A percentile compares a stretch with the other conserved stretches of the same genome.
Conservation (phyloP, 2,113 vertebrate genomes). For the Herpetotheres cachinnans region DNA sequence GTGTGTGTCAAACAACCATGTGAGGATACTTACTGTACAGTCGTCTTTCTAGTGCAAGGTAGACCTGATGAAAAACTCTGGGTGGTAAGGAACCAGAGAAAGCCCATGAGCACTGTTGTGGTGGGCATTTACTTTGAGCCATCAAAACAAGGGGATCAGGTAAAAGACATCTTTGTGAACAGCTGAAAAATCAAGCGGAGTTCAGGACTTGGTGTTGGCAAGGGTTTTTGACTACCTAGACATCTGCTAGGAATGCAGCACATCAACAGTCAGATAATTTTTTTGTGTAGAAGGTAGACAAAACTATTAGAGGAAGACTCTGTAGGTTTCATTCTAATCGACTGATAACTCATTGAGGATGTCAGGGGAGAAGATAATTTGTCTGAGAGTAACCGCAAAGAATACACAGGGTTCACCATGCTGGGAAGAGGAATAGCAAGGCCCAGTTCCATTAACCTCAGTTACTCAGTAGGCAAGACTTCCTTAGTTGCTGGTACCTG, state of each 20-base stretch:
- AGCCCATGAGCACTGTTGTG: fast-evolving
- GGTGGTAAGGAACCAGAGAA: background rate
- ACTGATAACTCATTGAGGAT: background rate
- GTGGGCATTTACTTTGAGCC: background rate
- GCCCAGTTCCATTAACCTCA: background rate
- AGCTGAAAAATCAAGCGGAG: background rate
- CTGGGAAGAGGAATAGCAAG: background rate
- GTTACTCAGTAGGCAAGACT: background rate
- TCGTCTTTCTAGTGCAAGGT: background rate
- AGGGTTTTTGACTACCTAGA: background rate
- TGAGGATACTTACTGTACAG: background rate
- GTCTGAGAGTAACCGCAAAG: background rate
- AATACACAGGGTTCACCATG: background rate
- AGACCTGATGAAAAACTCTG: background rate
- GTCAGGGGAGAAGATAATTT: background rate
- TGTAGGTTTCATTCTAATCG: background rate
- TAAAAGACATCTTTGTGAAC: background rate
- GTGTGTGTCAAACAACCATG: fast-evolving
- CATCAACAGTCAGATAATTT: background rate
- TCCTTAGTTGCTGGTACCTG: background rate
- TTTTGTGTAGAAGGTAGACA: background rate
- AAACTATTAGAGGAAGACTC: background rate
- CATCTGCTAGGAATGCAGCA: background rate
- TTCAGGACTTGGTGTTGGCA: background rate
- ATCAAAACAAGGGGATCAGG: background rate